Conservation (phyloP, 2,888 invertebrate species). For the Coecobrya sp. region DNA sequence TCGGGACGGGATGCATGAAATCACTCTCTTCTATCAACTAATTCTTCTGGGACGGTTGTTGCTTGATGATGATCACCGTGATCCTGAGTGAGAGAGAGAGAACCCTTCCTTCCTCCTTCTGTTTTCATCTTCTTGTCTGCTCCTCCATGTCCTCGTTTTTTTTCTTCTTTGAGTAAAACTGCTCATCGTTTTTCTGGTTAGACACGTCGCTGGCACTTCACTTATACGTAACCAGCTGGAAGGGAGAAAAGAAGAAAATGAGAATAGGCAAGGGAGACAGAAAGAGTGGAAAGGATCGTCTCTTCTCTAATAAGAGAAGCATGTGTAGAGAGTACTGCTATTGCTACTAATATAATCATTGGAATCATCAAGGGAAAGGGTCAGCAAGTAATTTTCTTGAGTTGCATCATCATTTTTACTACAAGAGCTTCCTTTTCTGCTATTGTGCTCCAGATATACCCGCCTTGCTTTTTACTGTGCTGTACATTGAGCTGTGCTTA, state of each 20-base stretch:
- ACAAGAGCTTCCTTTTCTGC: constrained; percentile 1
- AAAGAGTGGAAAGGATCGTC: not conserved
- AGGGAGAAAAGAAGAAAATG: constrained; percentile 57
- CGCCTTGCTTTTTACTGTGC: constrained; percentile 2
- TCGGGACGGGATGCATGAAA: constrained; percentile 38
- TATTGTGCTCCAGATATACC: not conserved
- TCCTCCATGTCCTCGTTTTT: constrained; percentile 39
- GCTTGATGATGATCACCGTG: constrained; percentile 12
- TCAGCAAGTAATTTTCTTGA: constrained; percentile 72
- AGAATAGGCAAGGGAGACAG: constrained; percentile 45
- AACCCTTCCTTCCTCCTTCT: constrained; percentile 58
- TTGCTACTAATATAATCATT: constrained; percentile 70
- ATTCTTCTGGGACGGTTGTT: not conserved
- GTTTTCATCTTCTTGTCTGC: constrained; percentile 44
- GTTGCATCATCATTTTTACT: constrained; percentile 71
- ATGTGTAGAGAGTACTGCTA: not conserved
- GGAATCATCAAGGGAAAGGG: constrained; percentile 72
- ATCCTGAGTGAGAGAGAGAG: constrained; percentile 3
- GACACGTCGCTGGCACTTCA: constrained; percentile 73
- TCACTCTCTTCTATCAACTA: not conserved
- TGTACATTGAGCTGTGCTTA: not conserved
- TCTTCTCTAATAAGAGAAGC: constrained; percentile 25
- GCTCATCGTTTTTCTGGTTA: constrained; percentile 49
- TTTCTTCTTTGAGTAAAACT: not conserved
- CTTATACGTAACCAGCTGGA: constrained; percentile 66